These are phyloP conservation scores for Ashinkailepas kermadecensis DNA, from an alignment of 2,888 invertebrate species.

Conservation along the genomic window DNA sequence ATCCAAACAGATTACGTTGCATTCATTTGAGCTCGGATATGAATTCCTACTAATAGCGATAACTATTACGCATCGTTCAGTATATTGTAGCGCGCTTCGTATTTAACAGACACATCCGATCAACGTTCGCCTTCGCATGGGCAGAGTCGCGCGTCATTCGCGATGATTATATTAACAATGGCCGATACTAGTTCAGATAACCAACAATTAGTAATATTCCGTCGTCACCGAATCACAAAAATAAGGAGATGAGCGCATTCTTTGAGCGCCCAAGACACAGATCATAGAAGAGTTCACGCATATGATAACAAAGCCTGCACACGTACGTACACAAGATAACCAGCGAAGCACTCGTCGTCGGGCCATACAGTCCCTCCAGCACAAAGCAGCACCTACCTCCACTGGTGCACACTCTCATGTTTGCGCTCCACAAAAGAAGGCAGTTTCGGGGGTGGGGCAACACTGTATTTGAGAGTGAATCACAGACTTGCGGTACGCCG, in stretches of 20 bases:
- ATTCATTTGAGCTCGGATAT: no score
- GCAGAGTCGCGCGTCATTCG: background rate
- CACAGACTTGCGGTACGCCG: conserved; percentile 1
- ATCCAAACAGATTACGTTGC: no score
- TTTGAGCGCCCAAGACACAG: background rate
- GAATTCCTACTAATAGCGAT: no score
- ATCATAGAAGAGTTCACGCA: background rate
- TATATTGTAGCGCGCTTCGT: no score
- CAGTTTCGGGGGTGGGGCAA: background rate
- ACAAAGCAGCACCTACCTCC: no score
- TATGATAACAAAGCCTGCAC: conserved; percentile 4
- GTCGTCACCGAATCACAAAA: conserved; percentile 8
- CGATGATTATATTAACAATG: conserved; percentile 13
- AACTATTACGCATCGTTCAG: no score
- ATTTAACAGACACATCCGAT: background rate
- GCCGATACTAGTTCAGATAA: background rate
- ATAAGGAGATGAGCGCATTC: background rate
- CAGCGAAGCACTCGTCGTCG: background rate
- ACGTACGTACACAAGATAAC: background rate
- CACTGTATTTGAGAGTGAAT: conserved; percentile 12
- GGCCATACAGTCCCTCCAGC: background rate
- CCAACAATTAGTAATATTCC: background rate
- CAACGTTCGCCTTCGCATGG: background rate
- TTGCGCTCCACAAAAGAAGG: background rate
- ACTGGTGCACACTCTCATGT: background rate